Base-by-base conservation (phyloP, 2,888 invertebrate species). In the Hirtodrosophila confusa region DNA sequence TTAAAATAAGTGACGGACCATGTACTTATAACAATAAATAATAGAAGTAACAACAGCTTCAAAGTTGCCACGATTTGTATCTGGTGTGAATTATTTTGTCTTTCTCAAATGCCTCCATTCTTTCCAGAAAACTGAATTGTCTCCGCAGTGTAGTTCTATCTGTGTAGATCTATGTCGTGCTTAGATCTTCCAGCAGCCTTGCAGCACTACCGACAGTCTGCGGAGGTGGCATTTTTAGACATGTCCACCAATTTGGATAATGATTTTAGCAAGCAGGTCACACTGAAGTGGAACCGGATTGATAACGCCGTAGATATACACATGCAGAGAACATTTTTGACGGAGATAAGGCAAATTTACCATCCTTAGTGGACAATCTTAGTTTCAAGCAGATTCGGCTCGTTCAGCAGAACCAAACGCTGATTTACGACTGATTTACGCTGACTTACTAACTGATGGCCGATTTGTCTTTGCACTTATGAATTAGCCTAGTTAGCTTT, bases 1-100 rank as follows among this genome's bases (percentile, higher is more conserved):
- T 80, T 86, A 80, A 86, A 86, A 71, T 68, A 86, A 80, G 86
- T 83, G 80, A 83, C 84, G 80, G 75, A 77, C 80, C 74, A 56
- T 86, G 80, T 80, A 83, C 31, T 74, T 77, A 71, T 63, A 71
- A 58, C 61, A 63, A 68, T 77, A 74, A 79, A 68, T 68, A 72
- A 51, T 69, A 67, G 57, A 17, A 63, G 47, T 55, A 72, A 63
- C 58, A 58, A 57, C 62, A 55, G 60, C 40, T 45, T 4, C 51
- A 44, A 44, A 48, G 49, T 50, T 51, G 54, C 43, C 57, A 41
- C 51, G 79, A 86, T 86, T 76, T 69, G 54, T 83, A 86, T 79
- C 80, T 82, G 54, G 43, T 78, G 86, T 72, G 76, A 73, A 80
- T 64, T 69, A 51, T 66, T 63, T 51, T 61, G 47, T 58, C 57